These are phyloP conservation scores for Torymus auratus DNA, from an alignment of 2,888 invertebrate species.

Conservation along the genomic window DNA sequence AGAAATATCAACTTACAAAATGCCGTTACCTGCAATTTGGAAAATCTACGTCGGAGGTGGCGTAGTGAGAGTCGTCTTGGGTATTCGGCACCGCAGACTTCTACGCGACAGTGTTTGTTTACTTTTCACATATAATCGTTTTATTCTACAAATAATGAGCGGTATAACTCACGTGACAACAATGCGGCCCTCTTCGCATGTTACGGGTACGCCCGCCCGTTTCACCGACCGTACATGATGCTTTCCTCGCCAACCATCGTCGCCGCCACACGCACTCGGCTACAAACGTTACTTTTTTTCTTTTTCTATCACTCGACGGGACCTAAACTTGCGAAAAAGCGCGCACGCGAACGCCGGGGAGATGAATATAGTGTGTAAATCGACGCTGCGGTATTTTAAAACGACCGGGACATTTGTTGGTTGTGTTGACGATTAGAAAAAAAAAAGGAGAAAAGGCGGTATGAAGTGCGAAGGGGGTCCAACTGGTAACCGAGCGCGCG, in stretches of 20 bases:
- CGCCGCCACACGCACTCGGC: too few species aligned
- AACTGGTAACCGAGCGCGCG: slow-evolving; percentile 63
- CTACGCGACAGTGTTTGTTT: not conserved
- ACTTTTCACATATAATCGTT: too few species aligned
- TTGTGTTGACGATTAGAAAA: too few species aligned
- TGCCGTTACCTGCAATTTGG: slow-evolving; percentile 29
- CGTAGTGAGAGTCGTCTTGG: not conserved
- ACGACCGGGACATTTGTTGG: slow-evolving; percentile 62
- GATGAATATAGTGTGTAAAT: not conserved
- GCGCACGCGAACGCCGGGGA: too few species aligned
- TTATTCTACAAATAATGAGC: too few species aligned
- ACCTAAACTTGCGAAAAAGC: too few species aligned
- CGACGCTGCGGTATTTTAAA: slow-evolving; percentile 60
- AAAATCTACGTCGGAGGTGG: not conserved
- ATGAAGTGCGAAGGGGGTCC: slow-evolving; percentile 59
- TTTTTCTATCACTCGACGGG: too few species aligned
- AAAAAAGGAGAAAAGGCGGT: slow-evolving; percentile 36
- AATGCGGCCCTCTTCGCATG: slow-evolving; percentile 66
- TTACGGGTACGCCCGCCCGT: slow-evolving; percentile 61
- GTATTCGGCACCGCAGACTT: not conserved
- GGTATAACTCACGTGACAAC: not conserved
- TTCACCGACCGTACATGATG: slow-evolving; percentile 6
- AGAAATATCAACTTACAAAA: too few species aligned
- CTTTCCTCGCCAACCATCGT: not conserved
- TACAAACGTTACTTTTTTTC: too few species aligned